Percentiles rank a stretch among this genome's conserved stretches.
phyloP scores from a whole-genome alignment of 2,113 vertebrate genomes.

The Baryphthengus martii region DNA sequence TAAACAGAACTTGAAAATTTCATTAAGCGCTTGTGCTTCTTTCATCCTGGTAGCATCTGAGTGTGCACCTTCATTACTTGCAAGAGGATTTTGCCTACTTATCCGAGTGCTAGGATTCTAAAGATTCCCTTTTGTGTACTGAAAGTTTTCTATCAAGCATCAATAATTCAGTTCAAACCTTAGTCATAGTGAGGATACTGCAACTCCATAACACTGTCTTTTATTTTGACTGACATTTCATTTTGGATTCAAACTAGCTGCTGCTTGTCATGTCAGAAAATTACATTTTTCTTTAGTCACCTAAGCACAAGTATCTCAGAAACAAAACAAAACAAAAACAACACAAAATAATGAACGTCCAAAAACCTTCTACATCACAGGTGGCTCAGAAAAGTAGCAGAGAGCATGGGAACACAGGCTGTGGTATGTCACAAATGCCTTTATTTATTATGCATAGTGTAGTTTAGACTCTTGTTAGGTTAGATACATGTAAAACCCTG shows the following conservation, averaged over 20 bases:
- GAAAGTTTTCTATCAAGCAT: not conserved
- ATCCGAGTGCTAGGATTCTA: not conserved
- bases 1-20: not conserved
- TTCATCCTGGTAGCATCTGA: not conserved
- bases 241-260: not conserved
- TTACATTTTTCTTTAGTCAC: conserved; percentile 12
- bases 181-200: not conserved
- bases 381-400: not conserved
- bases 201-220: not conserved
- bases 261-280: not conserved
- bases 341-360: not conserved
- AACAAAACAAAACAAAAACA: not conserved
- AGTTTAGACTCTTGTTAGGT: not conserved
- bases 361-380: not conserved
- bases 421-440: not conserved
- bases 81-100: not conserved
- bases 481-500: not conserved
- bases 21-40: not conserved
- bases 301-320: not conserved
- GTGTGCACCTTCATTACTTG: not conserved
- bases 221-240: conserved; percentile 1
- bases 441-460: not conserved
- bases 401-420: not conserved
- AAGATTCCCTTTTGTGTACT: not conserved
- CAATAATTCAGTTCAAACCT: not conserved